Evolutionary conservation across 2,888 invertebrate genomes (phyloP).

Genomic region (Rotaria magnacalcarata): DNA sequence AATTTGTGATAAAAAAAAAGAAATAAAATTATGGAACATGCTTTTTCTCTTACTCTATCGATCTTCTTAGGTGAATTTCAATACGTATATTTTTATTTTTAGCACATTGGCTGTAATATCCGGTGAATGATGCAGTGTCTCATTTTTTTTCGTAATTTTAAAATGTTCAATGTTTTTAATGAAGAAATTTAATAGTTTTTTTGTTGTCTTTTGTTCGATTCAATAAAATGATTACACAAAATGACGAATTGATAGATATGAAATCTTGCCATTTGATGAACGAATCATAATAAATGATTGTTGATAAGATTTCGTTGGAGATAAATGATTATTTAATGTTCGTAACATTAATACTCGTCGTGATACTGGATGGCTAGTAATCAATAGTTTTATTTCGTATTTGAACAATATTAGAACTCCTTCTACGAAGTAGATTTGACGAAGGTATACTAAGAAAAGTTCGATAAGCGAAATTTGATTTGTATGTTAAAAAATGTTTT

Average conservation of each 20-base stretch:
- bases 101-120: neutral
- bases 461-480: too few relatives aligned
- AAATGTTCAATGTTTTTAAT: neutral
- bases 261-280: neutral
- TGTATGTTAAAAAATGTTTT: too few relatives aligned
- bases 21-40: too few relatives aligned
- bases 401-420: too few relatives aligned
- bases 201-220: neutral
- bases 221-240: neutral
- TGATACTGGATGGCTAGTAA: neutral
- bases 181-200: neutral
- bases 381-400: too few relatives aligned
- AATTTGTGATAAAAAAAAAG: too few relatives aligned
- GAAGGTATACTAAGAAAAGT: too few relatives aligned
- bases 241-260: neutral
- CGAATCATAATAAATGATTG: neutral
- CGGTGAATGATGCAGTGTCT: neutral
- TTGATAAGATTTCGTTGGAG: neutral
- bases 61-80: neutral
- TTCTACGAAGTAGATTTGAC: too few relatives aligned
- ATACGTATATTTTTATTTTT: neutral
- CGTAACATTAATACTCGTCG: neutral
- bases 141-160: neutral
- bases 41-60: too few relatives aligned
- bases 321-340: neutral